Evolutionary conservation across 2,888 invertebrate genomes (phyloP).

Genomic region (Patella caerulea): DNA sequence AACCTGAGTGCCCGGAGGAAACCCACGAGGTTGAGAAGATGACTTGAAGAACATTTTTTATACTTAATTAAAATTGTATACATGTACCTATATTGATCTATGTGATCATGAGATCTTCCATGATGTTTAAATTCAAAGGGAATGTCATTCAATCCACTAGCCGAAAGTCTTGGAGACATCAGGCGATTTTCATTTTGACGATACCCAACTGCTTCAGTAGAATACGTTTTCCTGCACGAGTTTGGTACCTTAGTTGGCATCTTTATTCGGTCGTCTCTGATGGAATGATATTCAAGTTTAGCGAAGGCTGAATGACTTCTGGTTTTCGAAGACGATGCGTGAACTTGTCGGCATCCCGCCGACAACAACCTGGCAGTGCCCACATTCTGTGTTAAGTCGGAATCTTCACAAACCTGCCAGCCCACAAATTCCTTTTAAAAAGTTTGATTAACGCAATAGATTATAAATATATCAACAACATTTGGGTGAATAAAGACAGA

Average conservation of each 20-base stretch:
- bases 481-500: no score
- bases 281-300: constrained; percentile 17
- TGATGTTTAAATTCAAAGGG: constrained; percentile 38
- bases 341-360: neutral
- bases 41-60: no score
- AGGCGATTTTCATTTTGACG: neutral
- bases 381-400: constrained; percentile 31
- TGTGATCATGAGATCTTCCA: constrained; percentile 35
- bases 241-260: neutral
- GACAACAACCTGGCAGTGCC: neutral
- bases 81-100: constrained; percentile 49
- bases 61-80: neutral
- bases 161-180: neutral
- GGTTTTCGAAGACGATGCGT: constrained; percentile 1
- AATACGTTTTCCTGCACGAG: constrained; percentile 15
- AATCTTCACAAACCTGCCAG: constrained; percentile 42
- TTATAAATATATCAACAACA: no score
- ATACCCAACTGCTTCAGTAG: constrained; percentile 10
- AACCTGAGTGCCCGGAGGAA: no score
- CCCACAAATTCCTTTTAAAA: constrained; percentile 29
- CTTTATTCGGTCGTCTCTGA: constrained; percentile 11
- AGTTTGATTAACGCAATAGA: no score
- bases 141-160: constrained; percentile 21
- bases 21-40: no score
- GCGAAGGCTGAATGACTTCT: constrained; percentile 23